A percentile compares a stretch with the other conserved stretches of the same genome.
phyloP scores from a whole-genome alignment of 2,113 vertebrate genomes.

The Eublepharis macularius region DNA sequence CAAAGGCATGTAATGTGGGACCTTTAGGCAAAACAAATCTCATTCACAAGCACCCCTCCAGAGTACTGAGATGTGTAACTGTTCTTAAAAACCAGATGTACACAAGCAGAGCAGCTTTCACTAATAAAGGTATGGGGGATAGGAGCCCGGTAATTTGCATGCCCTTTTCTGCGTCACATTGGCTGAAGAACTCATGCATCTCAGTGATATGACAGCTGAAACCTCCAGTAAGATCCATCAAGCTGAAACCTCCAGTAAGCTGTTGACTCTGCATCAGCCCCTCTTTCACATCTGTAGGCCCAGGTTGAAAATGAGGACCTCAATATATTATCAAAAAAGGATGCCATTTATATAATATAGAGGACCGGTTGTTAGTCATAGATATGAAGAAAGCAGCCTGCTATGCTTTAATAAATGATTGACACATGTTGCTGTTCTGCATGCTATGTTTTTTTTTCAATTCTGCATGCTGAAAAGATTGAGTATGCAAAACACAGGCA shows the following conservation, averaged over 20 bases:
- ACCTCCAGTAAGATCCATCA: background rate
- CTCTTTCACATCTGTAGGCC: background rate
- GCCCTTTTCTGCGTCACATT: background rate
- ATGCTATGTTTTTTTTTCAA: no score
- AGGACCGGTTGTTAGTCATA: background rate
- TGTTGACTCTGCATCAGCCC: background rate
- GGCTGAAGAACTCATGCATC: no score
- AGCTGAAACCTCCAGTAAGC: background rate
- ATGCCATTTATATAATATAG: no score
- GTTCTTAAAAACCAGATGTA: background rate
- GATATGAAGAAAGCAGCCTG: background rate
- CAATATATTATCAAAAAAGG: background rate
- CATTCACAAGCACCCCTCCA: background rate
- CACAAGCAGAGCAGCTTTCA: background rate
- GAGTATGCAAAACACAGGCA: no score
- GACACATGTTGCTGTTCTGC: no score
- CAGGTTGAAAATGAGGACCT: no score
- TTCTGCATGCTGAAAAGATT: no score
- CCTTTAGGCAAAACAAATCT: background rate
- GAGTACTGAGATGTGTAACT: background rate
- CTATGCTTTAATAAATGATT: no score
- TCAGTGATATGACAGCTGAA: background rate
- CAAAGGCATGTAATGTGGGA: background rate
- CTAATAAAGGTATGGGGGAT: background rate
- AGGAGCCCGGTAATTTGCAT: no score